A percentile compares a stretch with the other conserved stretches of the same genome.
These are phyloP conservation scores for Sebastes iracundus DNA, from an alignment of 2,797 vertebrate species.

Conservation along the genomic window DNA sequence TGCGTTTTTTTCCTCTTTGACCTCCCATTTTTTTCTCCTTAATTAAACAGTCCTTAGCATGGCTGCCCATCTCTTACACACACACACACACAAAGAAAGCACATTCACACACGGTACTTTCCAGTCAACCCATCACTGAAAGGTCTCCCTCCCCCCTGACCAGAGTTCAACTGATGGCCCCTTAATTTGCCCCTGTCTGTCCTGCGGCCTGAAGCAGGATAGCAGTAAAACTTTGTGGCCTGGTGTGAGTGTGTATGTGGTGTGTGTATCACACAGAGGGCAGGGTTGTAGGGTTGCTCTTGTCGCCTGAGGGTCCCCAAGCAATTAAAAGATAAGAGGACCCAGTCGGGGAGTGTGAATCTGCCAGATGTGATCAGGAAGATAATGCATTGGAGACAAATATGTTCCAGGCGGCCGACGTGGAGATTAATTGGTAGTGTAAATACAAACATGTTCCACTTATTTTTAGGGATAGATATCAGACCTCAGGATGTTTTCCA, in stretches of 20 bases:
- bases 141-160: conserved; percentile 11
- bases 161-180: conserved; percentile 38
- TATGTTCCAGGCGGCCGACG: conserved; percentile 13
- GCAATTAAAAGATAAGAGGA: conserved; percentile 78
- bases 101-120: conserved; percentile 8
- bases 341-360: conserved; percentile 51
- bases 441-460: conserved; percentile 58
- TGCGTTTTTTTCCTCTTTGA: conserved; percentile 37
- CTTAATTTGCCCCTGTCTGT: conserved; percentile 45
- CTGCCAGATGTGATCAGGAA: conserved; percentile 50
- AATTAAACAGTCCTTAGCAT: conserved; percentile 60
- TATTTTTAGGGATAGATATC: conserved; percentile 1
- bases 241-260: not conserved
- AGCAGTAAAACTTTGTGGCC: conserved; percentile 41
- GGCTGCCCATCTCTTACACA: conserved; percentile 38
- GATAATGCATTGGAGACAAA: conserved; percentile 43
- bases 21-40: conserved; percentile 56
- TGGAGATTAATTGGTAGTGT: conserved; percentile 59
- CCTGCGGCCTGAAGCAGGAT: conserved; percentile 34
- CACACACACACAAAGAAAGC: conserved; percentile 9
- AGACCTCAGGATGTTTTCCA: not conserved
- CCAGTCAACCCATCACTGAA: conserved; percentile 14
- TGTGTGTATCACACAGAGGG: conserved; percentile 34
- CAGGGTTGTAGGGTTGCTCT: conserved; percentile 34
- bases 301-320: conserved; percentile 61